phyloP scores from a whole-genome alignment of 2,113 vertebrate genomes.

The Gymnogyps californianus region DNA sequence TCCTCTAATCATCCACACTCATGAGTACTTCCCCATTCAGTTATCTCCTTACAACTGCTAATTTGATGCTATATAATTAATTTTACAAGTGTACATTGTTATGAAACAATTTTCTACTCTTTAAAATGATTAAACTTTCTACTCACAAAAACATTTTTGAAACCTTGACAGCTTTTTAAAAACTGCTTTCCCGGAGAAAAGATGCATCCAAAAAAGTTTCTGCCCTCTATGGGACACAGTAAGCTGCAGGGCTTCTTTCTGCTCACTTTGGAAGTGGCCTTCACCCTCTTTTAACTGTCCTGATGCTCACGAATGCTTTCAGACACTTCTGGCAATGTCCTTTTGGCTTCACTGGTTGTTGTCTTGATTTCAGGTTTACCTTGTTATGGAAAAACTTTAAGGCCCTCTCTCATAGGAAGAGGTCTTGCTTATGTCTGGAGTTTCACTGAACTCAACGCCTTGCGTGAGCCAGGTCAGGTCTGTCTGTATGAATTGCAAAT shows the following conservation, averaged over 20 bases:
- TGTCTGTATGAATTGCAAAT: background rate
- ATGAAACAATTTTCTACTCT: slow-evolving; percentile 48
- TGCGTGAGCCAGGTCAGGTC: background rate
- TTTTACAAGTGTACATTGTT: slow-evolving; percentile 51
- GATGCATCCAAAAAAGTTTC: background rate
- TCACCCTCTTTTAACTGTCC: background rate
- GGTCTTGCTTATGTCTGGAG: background rate
- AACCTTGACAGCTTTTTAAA: background rate
- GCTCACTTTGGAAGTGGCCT: background rate
- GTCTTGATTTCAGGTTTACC: background rate
- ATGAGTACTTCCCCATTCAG: slow-evolving; percentile 28
- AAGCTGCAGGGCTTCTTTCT: background rate
- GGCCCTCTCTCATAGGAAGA: background rate
- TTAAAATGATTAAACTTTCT: slow-evolving; percentile 27
- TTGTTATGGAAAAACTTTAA: background rate
- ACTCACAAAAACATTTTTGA: background rate
- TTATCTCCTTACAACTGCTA: slow-evolving; percentile 52
- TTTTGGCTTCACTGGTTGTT: background rate
- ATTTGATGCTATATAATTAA: slow-evolving; percentile 54
- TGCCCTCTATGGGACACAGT: background rate
- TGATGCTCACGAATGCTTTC: background rate
- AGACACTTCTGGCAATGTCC: background rate
- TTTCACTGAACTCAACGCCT: background rate
- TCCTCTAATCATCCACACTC: slow-evolving; percentile 49
- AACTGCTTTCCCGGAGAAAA: background rate